Percentiles rank a stretch among this genome's conserved stretches.
These are phyloP conservation scores for Odocoileus hemionus DNA, from an alignment of 2,113 vertebrate species.

Conservation along the genomic window DNA sequence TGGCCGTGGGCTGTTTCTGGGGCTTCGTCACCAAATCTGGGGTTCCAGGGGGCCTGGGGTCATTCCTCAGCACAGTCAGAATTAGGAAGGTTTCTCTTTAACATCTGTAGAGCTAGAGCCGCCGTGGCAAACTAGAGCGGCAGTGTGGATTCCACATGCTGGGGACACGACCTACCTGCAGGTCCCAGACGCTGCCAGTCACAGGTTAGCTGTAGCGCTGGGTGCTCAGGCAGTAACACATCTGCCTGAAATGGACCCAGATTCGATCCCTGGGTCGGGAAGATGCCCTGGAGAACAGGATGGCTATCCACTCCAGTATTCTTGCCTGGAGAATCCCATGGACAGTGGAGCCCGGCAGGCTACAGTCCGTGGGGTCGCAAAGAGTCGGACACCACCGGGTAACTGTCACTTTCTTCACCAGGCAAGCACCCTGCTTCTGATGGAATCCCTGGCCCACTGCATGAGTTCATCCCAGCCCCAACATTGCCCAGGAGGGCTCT, in stretches of 20 bases:
- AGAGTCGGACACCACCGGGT: background rate
- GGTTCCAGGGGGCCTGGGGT: background rate
- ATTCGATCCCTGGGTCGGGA: fast-evolving
- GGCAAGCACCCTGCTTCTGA: background rate
- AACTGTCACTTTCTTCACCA: background rate
- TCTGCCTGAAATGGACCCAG: background rate
- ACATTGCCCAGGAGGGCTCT: fast-evolving
- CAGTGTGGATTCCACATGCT: fast-evolving
- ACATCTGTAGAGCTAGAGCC: background rate
- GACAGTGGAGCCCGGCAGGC: background rate
- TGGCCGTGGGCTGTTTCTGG: background rate
- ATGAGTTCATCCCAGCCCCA: background rate
- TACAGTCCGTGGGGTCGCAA: fast-evolving
- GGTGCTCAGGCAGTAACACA: background rate
- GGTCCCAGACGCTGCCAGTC: background rate
- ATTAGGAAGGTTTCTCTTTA: background rate
- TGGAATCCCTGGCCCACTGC: background rate
- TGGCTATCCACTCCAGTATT: background rate
- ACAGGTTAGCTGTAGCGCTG: fast-evolving
- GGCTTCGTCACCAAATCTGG: background rate
- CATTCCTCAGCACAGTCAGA: background rate
- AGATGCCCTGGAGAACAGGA: background rate
- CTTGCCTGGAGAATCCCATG: background rate
- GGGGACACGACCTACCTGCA: no score
- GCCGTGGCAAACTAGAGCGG: background rate